Evolutionary conservation across 2,888 invertebrate species (phyloP), one percentile per base, ranked within the genome.

Genomic region (Hermodice carunculata): DNA sequence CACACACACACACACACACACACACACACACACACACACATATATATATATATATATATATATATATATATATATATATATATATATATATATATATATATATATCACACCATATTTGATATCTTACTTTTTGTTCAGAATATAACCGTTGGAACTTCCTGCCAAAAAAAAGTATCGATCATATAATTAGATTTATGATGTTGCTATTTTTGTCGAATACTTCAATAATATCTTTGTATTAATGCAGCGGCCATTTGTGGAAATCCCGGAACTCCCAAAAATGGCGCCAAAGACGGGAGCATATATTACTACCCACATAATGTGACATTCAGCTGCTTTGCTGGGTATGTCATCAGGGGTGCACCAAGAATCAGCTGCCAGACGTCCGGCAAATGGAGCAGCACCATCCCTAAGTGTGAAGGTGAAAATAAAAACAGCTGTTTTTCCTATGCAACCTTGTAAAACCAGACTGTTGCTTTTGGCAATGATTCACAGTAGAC

Each of bases 261-360:
- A 19, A 19, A 52, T 19, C 52, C 52, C 4, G 52, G 52, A 3
- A 4, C 3, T 4, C 28, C 31, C 11, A 34, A 52, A 52, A 52
- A 52, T 34, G 52, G 52, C 8, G 52, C 52, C 34, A 52, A 19
- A 19, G 52, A 52, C 32, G 52, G 52, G 3, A 29, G 24, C 4
- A 5, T 52, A 5, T 31, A 29, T 19, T 34, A 52, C 32, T 52
- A 31, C 22, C 52, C 52, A 4, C 17, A 52, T 34, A 32, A 31
- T n/a, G 32, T 52, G 31, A 52, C 52, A 3, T 52, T 11, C 31
- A 14, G 14, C 32, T 52, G 52, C 32, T 52, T 52, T 32, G 19
- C 28, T n/a, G 52, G 52, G 5, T 52, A 52, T 24, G 19, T 32
- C 31, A 17, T 52, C 32, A 17, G n/a, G n/a, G 52, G 52, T 31